These are phyloP conservation scores for Bombus waltoni DNA, from an alignment of 1,140 invertebrate species.

Conservation along the genomic window DNA sequence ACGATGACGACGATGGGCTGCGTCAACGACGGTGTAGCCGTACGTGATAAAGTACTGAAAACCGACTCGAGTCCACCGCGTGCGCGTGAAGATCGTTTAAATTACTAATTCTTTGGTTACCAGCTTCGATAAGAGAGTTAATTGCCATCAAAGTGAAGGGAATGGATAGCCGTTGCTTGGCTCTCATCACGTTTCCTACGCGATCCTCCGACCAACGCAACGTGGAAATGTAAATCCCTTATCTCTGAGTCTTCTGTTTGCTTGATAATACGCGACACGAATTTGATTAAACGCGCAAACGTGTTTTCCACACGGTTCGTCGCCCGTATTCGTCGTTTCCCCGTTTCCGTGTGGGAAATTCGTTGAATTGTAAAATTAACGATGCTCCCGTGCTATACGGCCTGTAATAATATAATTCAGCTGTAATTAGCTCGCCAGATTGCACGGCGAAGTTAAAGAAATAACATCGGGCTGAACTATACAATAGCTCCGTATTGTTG, in stretches of 20 bases:
- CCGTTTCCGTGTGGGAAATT: not conserved
- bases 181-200: not conserved
- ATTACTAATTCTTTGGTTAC: conserved; percentile 47
- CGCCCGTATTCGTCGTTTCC: not conserved
- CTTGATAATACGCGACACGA: conserved; percentile 37
- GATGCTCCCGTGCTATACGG: not conserved
- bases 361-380: conserved; percentile 16
- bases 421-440: not conserved
- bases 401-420: not conserved
- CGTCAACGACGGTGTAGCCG: conserved; percentile 11
- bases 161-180: not conserved
- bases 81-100: conserved; percentile 29
- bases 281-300: conserved; percentile 31
- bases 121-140: conserved; percentile 35
- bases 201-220: not conserved
- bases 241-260: conserved; percentile 2
- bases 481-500: too few species aligned
- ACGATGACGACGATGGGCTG: not conserved
- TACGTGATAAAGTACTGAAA: conserved; percentile 40
- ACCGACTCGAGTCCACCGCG: not conserved
- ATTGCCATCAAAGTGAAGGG: conserved; percentile 18
- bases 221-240: conserved; percentile 28
- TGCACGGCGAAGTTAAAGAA: not conserved
- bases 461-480: not conserved
- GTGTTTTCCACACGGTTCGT: conserved; percentile 22